A percentile compares a stretch with the other conserved stretches of the same genome.
Conservation (phyloP, 37 sponge, comb jelly and placozoan genomes). For the Geodia barretti region DNA sequence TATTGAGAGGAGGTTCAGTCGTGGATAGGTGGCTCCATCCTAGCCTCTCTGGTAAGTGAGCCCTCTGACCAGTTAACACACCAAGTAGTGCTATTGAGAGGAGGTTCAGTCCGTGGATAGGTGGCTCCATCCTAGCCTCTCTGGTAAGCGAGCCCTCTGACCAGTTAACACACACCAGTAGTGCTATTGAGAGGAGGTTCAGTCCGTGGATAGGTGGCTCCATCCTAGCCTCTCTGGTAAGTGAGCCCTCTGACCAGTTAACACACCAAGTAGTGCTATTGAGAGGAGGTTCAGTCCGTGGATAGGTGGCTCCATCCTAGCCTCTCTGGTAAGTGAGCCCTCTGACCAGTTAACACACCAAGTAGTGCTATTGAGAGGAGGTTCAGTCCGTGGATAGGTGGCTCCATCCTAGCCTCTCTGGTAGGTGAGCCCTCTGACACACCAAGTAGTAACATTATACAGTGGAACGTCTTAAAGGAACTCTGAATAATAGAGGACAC, state of each 20-base stretch:
- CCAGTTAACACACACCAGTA: no score
- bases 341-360: no score
- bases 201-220: constrained; percentile 96
- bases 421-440: no score
- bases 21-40: constrained; percentile 94
- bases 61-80: no score
- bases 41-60: constrained; percentile 85
- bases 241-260: no score
- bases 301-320: constrained; percentile 95
- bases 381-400: constrained; percentile 94
- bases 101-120: constrained; percentile 92
- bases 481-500: no score
- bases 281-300: constrained; percentile 90
- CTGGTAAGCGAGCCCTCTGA: constrained; percentile 67
- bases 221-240: constrained; percentile 89
- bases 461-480: no score
- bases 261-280: no score
- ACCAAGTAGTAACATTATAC: no score
- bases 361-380: constrained; percentile 78
- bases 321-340: constrained; percentile 82
- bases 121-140: constrained; percentile 93
- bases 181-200: constrained; percentile 79
- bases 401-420: constrained; percentile 91
- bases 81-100: constrained; percentile 79
- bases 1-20: constrained; percentile 87